Percentiles rank a stretch among this genome's conserved stretches.
Conservation (phyloP, 2,888 invertebrate genomes). For the Notodonta ziczac region DNA sequence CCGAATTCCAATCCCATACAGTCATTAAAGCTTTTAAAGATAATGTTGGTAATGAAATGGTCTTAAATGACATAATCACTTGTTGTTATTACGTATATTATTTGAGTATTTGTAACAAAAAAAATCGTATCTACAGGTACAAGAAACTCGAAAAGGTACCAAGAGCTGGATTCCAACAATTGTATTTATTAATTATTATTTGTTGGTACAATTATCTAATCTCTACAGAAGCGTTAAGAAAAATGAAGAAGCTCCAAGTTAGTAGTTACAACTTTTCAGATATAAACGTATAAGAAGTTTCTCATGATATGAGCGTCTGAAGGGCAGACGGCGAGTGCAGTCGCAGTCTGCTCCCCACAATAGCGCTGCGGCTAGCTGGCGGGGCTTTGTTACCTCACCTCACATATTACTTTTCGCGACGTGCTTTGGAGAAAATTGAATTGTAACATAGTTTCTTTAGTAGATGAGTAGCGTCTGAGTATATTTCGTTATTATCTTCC, state of each 20-base stretch:
- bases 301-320: conserved; percentile 34
- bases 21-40: too few relatives aligned
- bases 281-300: not conserved
- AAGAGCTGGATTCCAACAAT: too few relatives aligned
- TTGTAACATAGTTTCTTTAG: conserved; percentile 34
- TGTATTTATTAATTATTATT: too few relatives aligned
- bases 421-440: conserved; percentile 46
- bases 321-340: conserved; percentile 33
- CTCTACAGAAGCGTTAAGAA: not conserved
- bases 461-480: conserved; percentile 26
- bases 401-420: conserved; percentile 51
- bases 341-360: conserved; percentile 42
- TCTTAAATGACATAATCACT: too few relatives aligned
- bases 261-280: not conserved
- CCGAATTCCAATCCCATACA: too few relatives aligned
- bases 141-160: too few relatives aligned
- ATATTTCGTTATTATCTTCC: conserved; percentile 14
- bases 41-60: too few relatives aligned
- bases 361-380: conserved; percentile 43
- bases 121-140: too few relatives aligned
- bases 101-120: too few relatives aligned
- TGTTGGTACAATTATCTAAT: too few relatives aligned
- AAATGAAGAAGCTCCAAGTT: not conserved
- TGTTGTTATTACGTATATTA: too few relatives aligned
- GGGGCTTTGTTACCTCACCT: conserved; percentile 52